Evolutionary conservation across 2,888 invertebrate genomes (phyloP).

Genomic region (Neoascia interrupta): DNA sequence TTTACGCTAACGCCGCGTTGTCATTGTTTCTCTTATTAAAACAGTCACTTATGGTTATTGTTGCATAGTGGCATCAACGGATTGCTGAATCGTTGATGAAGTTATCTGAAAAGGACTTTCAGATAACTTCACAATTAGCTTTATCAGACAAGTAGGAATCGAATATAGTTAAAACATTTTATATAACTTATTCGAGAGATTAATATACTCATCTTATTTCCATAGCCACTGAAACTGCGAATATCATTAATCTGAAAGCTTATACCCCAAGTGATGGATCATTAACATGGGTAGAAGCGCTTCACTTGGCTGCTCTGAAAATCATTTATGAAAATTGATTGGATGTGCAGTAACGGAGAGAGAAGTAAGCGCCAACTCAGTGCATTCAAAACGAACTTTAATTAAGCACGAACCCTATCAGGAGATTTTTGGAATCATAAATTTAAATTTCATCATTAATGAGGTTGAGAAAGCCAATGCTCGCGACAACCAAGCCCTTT

Average conservation of each 20-base stretch:
- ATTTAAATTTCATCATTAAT: slow-evolving; percentile 45
- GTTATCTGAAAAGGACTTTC: no score
- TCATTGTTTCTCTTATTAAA: no score
- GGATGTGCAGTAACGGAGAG: no score
- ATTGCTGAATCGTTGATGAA: no score
- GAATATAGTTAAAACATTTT: no score
- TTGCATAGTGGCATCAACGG: no score
- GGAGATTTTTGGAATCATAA: slow-evolving; percentile 38
- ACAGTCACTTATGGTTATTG: no score
- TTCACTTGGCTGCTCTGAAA: neutral
- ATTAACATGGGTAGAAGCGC: slow-evolving; percentile 28
- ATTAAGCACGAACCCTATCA: slow-evolving; percentile 32
- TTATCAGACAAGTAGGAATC: no score
- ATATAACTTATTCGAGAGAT: no score
- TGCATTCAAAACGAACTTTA: slow-evolving; percentile 10
- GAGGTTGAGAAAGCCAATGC: slow-evolving; percentile 22
- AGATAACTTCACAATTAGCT: no score
- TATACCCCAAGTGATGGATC: slow-evolving; percentile 2
- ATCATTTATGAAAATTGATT: slow-evolving; percentile 33
- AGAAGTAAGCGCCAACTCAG: neutral
- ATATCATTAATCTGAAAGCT: slow-evolving; percentile 9
- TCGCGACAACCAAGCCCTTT: slow-evolving; percentile 17
- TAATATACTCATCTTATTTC: no score
- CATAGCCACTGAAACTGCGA: neutral
- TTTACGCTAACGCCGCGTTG: no score